Conservation (phyloP, 2,888 invertebrate genomes). For the Oligia latruncula region DNA sequence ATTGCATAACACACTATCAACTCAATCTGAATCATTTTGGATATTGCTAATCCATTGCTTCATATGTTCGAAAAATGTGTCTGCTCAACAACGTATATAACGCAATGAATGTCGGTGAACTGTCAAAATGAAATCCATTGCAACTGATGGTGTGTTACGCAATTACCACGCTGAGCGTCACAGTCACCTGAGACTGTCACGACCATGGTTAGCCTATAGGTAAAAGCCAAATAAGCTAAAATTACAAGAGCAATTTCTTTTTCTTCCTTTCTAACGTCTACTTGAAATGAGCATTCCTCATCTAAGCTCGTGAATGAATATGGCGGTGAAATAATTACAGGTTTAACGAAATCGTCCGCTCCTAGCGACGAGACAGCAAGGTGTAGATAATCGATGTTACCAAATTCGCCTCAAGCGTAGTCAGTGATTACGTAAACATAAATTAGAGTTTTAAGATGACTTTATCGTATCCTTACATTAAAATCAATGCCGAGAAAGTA, state of each 20-base stretch:
- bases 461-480: not conserved
- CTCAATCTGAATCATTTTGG: not conserved
- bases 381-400: conserved; percentile 35
- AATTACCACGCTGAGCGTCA: not conserved
- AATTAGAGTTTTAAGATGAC: not conserved
- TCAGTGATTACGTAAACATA: conserved; percentile 35
- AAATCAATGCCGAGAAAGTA: conserved; percentile 6
- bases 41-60: not conserved
- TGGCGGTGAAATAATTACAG: conserved; percentile 25
- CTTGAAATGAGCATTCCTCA: not conserved
- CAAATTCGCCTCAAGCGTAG: conserved; percentile 23
- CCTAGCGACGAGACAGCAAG: not conserved
- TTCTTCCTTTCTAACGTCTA: not conserved
- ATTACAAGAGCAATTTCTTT: not conserved
- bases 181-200: not conserved
- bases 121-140: not conserved
- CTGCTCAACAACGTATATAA: not conserved
- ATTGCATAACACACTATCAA: not conserved
- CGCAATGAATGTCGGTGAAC: not conserved
- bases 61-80: not conserved
- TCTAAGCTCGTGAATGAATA: conserved; percentile 9
- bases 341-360: conserved; percentile 18
- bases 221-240: not conserved
- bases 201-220: not conserved
- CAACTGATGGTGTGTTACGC: not conserved